Evolutionary conservation across 2,797 vertebrate genomes (phyloP).

Genomic region (Bucorvus abyssinicus): DNA sequence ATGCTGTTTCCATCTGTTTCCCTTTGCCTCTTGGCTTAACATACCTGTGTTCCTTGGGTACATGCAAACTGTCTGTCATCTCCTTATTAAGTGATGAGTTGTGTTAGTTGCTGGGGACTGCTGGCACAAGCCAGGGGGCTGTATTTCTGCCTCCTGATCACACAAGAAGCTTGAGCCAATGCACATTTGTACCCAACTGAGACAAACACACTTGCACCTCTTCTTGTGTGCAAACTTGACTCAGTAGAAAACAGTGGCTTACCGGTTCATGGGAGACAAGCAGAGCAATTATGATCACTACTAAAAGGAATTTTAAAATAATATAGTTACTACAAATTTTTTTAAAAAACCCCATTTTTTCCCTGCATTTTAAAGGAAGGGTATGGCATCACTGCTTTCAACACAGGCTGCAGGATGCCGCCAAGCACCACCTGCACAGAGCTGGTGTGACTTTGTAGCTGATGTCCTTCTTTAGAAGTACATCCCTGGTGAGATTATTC

Average conservation of each 20-base stretch:
- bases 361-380: not conserved
- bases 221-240: not conserved
- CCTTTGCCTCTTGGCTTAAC: not conserved
- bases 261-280: not conserved
- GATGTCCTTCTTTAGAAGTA: not conserved
- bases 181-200: not conserved
- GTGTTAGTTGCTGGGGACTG: not conserved
- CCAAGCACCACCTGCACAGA: not conserved
- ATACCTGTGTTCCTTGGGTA: not conserved
- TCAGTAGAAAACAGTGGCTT: not conserved
- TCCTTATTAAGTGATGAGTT: not conserved
- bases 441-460: accelerated
- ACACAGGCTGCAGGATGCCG: not conserved
- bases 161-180: not conserved
- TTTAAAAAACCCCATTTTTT: too few species aligned
- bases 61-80: not conserved
- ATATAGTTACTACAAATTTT: not conserved
- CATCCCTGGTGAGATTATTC: not conserved
- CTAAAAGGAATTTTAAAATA: not conserved
- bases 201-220: not conserved
- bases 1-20: not conserved
- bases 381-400: not conserved
- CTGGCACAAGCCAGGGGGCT: not conserved
- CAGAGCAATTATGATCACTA: not conserved
- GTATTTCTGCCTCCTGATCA: not conserved